Percentiles rank a stretch among this genome's conserved stretches.
These are phyloP conservation scores for Gymnothorax reevesii DNA, from an alignment of 2,797 vertebrate genomes.

Conservation along the genomic window DNA sequence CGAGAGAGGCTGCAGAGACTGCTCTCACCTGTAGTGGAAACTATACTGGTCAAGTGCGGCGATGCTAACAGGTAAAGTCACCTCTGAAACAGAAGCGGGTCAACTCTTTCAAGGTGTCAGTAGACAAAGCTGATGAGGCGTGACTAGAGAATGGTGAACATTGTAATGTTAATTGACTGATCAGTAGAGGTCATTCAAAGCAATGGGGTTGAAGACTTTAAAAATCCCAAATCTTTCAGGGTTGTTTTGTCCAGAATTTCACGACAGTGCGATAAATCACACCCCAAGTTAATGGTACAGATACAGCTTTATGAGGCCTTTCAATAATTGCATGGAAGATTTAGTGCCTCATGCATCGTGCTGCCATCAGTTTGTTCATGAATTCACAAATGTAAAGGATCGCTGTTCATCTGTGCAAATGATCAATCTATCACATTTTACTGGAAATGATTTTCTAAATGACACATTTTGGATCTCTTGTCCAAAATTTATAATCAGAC, in stretches of 20 bases:
- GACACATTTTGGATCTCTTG: no score
- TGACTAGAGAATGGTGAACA: no score
- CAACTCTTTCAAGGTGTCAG: no score
- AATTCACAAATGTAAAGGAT: not conserved
- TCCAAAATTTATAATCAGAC: no score
- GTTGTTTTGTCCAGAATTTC: no score
- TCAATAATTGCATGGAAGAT: not conserved
- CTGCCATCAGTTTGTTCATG: not conserved
- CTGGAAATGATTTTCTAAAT: not conserved
- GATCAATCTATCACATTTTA: not conserved
- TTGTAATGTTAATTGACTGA: no score
- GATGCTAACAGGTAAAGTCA: conserved; percentile 82
- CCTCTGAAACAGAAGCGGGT: not conserved
- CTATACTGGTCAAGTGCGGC: conserved; percentile 86
- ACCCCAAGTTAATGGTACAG: not conserved
- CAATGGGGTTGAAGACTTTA: no score
- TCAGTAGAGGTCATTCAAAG: no score
- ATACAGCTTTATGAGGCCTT: not conserved
- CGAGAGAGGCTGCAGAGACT: conserved; percentile 80
- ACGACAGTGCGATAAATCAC: not conserved
- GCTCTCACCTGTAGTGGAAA: conserved; percentile 85
- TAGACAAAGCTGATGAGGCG: no score
- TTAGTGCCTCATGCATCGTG: not conserved
- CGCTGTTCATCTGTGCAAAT: not conserved
- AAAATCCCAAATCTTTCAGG: no score